phyloP scores from a whole-genome alignment of 2,797 vertebrate genomes.

The Morus bassanus region DNA sequence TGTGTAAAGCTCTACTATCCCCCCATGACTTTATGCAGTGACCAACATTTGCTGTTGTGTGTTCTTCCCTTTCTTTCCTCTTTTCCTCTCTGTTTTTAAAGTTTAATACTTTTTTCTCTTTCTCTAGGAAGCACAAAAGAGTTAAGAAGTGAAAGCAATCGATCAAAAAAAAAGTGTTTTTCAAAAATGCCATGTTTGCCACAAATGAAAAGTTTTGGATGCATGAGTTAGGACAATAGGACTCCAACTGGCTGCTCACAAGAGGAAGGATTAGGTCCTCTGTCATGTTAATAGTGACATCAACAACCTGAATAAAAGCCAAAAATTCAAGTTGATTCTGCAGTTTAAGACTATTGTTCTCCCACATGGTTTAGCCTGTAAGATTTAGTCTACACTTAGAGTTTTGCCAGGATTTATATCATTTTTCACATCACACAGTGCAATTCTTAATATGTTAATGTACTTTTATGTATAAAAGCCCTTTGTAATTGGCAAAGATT shows the following conservation, averaged over 20 bases:
- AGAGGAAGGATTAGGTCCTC: slow-evolving; percentile 54
- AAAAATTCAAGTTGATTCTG: slow-evolving; percentile 58
- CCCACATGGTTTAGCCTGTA: neutral
- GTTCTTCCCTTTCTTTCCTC: neutral
- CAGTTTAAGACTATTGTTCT: slow-evolving; percentile 50
- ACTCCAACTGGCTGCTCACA: neutral
- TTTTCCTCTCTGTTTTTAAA: neutral
- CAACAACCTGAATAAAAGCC: slow-evolving; percentile 57
- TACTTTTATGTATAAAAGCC: neutral
- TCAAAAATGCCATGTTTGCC: neutral
- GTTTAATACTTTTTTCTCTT: neutral
- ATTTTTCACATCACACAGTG: neutral
- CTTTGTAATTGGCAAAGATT: neutral
- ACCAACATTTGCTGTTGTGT: neutral
- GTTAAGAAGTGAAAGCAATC: neutral
- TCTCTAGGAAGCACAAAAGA: neutral
- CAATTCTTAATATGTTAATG: neutral
- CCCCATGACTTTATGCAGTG: neutral
- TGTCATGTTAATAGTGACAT: slow-evolving; percentile 56
- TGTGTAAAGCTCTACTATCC: neutral
- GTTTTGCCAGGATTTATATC: neutral
- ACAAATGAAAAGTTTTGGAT: slow-evolving; percentile 9
- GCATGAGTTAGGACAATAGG: neutral
- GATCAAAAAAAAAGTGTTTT: neutral
- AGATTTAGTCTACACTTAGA: neutral